Percentiles rank a stretch among this genome's conserved stretches.
Conservation (phyloP, 2,888 invertebrate species). For the Aleiodes leptofemur region DNA sequence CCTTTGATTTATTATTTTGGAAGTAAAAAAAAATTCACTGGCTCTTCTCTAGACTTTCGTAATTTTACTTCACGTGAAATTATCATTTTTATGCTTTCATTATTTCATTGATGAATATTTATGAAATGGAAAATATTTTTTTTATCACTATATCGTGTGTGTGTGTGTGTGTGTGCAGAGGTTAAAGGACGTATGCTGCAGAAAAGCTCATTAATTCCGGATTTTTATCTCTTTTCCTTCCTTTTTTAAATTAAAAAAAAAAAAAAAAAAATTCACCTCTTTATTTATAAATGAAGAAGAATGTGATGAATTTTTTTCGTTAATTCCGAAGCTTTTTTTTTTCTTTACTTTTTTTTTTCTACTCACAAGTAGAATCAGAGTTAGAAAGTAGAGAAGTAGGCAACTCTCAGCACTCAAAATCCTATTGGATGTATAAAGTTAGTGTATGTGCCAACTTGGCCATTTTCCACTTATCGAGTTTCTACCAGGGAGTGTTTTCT, state of each 20-base stretch:
- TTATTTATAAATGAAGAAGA: no score
- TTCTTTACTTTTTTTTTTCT: no score
- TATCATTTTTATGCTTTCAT: conserved; percentile 35
- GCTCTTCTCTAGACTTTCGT: neutral
- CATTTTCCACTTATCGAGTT: conserved; percentile 64
- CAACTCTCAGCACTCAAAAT: no score
- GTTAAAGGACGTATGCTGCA: neutral
- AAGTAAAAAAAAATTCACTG: neutral
- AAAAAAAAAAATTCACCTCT: no score
- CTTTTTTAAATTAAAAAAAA: no score
- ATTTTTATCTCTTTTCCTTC: conserved; percentile 7
- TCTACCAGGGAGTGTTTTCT: conserved; percentile 15
- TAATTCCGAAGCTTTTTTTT: no score
- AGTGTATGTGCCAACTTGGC: conserved; percentile 63
- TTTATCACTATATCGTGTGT: neutral
- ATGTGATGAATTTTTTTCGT: no score
- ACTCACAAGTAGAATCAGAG: no score
- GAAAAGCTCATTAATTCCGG: conserved; percentile 21
- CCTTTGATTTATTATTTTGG: conserved; percentile 3
- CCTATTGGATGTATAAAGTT: conserved; percentile 60
- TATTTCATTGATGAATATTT: conserved; percentile 28
- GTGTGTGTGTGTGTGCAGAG: neutral
- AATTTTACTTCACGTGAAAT: conserved; percentile 5
- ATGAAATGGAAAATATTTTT: conserved; percentile 22
- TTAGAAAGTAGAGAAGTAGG: no score